These are phyloP conservation scores for Euthynnus affinis DNA, from an alignment of 2,797 vertebrate genomes.

Conservation along the genomic window DNA sequence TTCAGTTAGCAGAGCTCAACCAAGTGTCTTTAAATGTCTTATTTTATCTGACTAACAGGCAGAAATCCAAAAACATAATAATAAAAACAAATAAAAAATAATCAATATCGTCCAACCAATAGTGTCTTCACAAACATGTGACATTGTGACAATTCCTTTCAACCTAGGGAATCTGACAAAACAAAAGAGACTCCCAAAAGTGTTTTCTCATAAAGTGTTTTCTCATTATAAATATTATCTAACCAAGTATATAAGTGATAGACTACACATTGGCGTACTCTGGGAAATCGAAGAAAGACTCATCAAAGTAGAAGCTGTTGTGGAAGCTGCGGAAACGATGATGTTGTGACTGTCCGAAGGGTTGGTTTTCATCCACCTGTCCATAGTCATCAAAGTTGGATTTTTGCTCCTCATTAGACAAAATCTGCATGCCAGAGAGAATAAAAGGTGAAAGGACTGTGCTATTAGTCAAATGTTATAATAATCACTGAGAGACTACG, in stretches of 20 bases:
- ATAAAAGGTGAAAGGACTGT: neutral
- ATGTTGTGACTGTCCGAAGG: constrained; percentile 88
- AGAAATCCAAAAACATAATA: neutral
- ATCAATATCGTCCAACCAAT: too few relatives aligned
- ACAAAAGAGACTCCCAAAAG: neutral
- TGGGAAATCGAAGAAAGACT: constrained; percentile 95
- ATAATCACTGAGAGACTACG: neutral
- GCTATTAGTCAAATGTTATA: neutral
- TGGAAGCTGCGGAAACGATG: constrained; percentile 92
- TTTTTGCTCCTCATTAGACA: constrained; percentile 94
- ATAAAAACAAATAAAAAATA: too few relatives aligned
- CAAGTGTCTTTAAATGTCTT: neutral
- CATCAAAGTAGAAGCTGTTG: constrained; percentile 95
- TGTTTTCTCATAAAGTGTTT: neutral
- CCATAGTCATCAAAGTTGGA: constrained; percentile 94
- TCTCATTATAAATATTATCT: neutral
- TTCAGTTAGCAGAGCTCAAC: neutral
- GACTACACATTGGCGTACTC: constrained; percentile 53
- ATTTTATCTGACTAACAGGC: neutral
- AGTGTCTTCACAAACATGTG: neutral
- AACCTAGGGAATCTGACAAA: neutral
- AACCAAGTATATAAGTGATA: neutral
- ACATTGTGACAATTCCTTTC: neutral
- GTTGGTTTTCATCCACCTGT: constrained; percentile 91
- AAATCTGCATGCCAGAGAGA: constrained; percentile 78